These are phyloP conservation scores for Iselma pallidipennis DNA, from an alignment of 2,888 invertebrate genomes.

Conservation along the genomic window DNA sequence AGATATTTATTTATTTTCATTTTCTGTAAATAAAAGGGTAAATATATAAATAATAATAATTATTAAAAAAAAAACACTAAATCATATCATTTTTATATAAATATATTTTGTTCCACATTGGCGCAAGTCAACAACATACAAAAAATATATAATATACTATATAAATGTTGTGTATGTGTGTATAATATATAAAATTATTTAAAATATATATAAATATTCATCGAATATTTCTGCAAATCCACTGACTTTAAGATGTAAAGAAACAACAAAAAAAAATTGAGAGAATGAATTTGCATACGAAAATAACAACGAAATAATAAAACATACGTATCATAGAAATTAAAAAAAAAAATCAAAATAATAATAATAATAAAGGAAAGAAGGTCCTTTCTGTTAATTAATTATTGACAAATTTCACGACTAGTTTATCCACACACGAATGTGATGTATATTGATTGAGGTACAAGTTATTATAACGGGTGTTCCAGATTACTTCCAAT, in stretches of 20 bases:
- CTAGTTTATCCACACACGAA: conserved; percentile 42
- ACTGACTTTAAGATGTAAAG: no score
- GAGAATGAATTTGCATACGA: conserved; percentile 6
- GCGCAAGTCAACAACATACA: conserved; percentile 59
- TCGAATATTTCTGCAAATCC: conserved; percentile 21
- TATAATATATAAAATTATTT: conserved; percentile 50
- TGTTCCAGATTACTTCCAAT: no score
- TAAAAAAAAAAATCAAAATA: conserved; percentile 8
- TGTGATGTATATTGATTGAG: conserved; percentile 36
- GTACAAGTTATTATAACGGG: no score
- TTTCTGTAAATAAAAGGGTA: conserved; percentile 9
- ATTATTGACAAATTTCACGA: conserved; percentile 34
- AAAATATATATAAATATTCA: conserved; percentile 29
- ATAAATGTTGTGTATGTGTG: conserved; percentile 35
- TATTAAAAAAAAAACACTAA: conserved; percentile 30
- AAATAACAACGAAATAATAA: no score
- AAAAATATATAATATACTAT: conserved; percentile 55
- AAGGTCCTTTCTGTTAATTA: conserved; percentile 8
- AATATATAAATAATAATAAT: conserved; percentile 36
- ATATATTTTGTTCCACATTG: conserved; percentile 59
- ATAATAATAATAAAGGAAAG: conserved; percentile 1
- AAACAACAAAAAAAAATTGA: no score
- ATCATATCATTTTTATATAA: conserved; percentile 49
- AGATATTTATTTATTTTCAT: no score
- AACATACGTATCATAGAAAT: conserved; percentile 11